A percentile compares a stretch with the other conserved stretches of the same genome.
Evolutionary conservation across 1,140 invertebrate genomes (phyloP).

Genomic region (Scaptomyza hsui): DNA sequence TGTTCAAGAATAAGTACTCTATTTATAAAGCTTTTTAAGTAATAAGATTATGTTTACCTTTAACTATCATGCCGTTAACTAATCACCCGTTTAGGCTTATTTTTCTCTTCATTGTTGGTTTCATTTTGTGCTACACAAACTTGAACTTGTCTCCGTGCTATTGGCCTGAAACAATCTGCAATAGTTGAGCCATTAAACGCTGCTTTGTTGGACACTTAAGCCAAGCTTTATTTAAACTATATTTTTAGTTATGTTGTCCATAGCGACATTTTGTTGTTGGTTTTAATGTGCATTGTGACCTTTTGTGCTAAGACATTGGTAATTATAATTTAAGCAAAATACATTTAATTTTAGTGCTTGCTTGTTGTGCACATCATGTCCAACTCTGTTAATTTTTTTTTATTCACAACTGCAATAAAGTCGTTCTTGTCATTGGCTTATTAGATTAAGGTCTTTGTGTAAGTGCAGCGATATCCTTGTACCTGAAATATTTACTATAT

Average conservation of each 20-base stretch:
- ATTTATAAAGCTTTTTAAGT: no score
- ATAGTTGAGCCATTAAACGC: constrained; percentile 29
- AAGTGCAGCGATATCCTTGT: constrained; percentile 69
- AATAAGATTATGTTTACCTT: no score
- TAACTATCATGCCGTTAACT: constrained; percentile 55
- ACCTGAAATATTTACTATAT: background rate
- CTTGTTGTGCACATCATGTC: constrained; percentile 45
- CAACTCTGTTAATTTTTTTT: constrained; percentile 43
- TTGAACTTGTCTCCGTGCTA: constrained; percentile 63
- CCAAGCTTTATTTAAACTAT: constrained; percentile 1
- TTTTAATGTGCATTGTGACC: constrained; percentile 70
- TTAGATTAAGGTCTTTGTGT: constrained; percentile 72
- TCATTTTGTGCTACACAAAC: constrained; percentile 41
- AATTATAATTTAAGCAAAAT: constrained; percentile 79
- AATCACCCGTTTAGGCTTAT: constrained; percentile 57
- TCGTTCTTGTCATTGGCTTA: constrained; percentile 65
- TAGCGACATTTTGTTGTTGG: constrained; percentile 20
- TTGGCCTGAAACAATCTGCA: constrained; percentile 12
- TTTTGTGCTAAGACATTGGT: constrained; percentile 57
- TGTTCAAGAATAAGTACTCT: no score
- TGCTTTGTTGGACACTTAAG: background rate
- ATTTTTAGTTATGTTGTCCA: constrained; percentile 25
- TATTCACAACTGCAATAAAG: constrained; percentile 55
- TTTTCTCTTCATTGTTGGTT: background rate
- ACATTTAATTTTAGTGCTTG: constrained; percentile 64